phyloP scores from a whole-genome alignment of 2,113 vertebrate species.

The Chascanopsetta lugubris region DNA sequence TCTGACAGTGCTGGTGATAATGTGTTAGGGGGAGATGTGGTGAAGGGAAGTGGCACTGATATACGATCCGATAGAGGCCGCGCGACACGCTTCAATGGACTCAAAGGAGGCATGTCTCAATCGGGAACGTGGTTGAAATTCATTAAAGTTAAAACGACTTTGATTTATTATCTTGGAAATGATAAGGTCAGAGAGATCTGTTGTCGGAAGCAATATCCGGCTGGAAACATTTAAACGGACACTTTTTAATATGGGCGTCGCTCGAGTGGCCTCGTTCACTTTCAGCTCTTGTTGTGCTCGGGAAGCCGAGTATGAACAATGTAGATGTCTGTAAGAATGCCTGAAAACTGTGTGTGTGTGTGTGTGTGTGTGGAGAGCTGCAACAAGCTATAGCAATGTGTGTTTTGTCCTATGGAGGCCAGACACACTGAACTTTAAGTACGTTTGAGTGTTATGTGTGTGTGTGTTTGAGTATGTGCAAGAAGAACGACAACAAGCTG shows the following conservation, averaged over 20 bases:
- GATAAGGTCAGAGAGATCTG: slow-evolving; percentile 66
- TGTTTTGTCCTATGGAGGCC: not conserved
- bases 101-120: slow-evolving; percentile 65
- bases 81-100: slow-evolving; percentile 61
- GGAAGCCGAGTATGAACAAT: slow-evolving; percentile 46
- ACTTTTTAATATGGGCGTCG: slow-evolving; percentile 62
- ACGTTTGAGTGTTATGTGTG: slow-evolving; percentile 5
- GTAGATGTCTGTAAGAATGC: slow-evolving; percentile 10
- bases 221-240: slow-evolving; percentile 62
- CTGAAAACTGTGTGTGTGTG: not conserved
- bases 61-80: slow-evolving; percentile 65
- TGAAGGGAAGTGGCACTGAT: slow-evolving; percentile 72
- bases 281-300: slow-evolving; percentile 42
- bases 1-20: slow-evolving; percentile 69
- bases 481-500: slow-evolving; percentile 16
- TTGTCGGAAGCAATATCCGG: slow-evolving; percentile 72
- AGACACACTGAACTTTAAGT: slow-evolving; percentile 7
- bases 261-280: slow-evolving; percentile 40
- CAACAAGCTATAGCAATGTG: slow-evolving; percentile 8
- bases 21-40: slow-evolving; percentile 60
- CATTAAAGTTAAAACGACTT: slow-evolving; percentile 72
- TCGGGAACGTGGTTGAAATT: slow-evolving; percentile 68
- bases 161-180: slow-evolving; percentile 72
- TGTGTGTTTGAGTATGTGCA: slow-evolving; percentile 12
- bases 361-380: slow-evolving; percentile 3